Conservation (phyloP, 2,888 invertebrate species). For the Ephialtes manifestator region DNA sequence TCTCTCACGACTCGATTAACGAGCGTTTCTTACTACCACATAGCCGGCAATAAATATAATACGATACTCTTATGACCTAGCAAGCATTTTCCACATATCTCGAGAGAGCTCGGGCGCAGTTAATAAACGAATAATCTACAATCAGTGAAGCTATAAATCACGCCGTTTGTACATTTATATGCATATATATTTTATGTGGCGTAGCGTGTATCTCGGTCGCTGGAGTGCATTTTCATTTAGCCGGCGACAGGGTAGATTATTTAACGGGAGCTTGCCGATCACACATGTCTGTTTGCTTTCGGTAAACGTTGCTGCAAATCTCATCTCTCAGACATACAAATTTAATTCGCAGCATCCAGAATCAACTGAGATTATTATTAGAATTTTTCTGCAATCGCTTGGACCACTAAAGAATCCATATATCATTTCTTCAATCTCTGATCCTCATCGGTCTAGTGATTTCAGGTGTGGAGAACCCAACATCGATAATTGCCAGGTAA, state of each 20-base stretch:
- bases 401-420: not conserved
- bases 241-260: constrained; percentile 32
- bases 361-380: not conserved
- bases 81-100: constrained; percentile 51
- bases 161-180: constrained; percentile 12
- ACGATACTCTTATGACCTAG: constrained; percentile 35
- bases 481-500: constrained; percentile 62
- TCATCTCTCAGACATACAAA: constrained; percentile 5
- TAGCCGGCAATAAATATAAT: not conserved
- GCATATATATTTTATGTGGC: not conserved
- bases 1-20: constrained; percentile 54
- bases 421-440: constrained; percentile 5
- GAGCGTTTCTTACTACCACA: not conserved
- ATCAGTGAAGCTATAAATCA: constrained; percentile 63
- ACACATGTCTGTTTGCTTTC: constrained; percentile 41
- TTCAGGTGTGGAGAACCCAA: constrained; percentile 63
- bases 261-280: constrained; percentile 29
- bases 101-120: constrained; percentile 35
- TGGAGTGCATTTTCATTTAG: constrained; percentile 53
- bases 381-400: not conserved
- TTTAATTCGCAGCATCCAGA: not conserved
- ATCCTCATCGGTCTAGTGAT: constrained; percentile 11
- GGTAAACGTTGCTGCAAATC: constrained; percentile 21
- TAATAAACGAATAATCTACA: constrained; percentile 63
- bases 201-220: constrained; percentile 14